A percentile compares a stretch with the other conserved stretches of the same genome.
phyloP scores from a whole-genome alignment of 2,113 vertebrate genomes.

The Meriones unguiculatus region DNA sequence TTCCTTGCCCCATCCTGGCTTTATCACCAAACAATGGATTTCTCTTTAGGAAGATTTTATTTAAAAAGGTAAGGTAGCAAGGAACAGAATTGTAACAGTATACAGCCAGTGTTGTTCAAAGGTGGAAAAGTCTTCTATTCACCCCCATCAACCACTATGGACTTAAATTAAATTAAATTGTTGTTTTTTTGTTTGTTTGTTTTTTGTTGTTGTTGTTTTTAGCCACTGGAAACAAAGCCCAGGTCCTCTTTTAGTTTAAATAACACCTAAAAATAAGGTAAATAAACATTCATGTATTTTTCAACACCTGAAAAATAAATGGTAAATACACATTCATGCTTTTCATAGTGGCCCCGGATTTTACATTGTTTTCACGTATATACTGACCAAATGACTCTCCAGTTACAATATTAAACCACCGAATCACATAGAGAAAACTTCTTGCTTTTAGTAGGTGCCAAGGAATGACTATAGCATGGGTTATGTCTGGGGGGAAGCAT shows the following conservation, averaged over 20 bases:
- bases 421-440: neutral
- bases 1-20: neutral
- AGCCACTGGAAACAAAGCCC: neutral
- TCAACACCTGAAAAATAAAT: neutral
- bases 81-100: neutral
- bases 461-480: neutral
- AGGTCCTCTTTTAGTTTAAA: neutral
- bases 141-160: neutral
- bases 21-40: neutral
- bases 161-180: neutral
- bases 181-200: neutral
- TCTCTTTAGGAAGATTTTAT: neutral
- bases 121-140: neutral
- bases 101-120: constrained; percentile 38
- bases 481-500: neutral
- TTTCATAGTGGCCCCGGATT: neutral
- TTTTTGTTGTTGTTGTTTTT: neutral
- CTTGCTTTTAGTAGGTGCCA: neutral
- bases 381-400: constrained; percentile 13
- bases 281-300: neutral
- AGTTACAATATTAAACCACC: constrained; percentile 48
- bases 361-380: neutral
- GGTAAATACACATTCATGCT: neutral
- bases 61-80: constrained; percentile 36
- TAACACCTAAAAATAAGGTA: neutral